Evolutionary conservation across 2,113 vertebrate genomes (phyloP).

Genomic region (Cochlearius cochlearius): DNA sequence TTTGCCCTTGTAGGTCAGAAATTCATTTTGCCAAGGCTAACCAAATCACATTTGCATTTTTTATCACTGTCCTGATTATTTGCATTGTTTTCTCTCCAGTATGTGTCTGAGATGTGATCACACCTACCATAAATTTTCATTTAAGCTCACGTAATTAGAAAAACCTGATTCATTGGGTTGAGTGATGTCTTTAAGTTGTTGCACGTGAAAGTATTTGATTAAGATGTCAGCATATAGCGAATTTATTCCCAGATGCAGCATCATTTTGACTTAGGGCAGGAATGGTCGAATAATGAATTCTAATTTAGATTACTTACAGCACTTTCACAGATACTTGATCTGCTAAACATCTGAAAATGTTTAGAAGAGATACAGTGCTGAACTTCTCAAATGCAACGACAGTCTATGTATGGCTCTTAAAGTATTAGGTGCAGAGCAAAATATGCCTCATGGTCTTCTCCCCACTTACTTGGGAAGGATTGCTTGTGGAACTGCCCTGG

Average conservation of each 20-base stretch:
- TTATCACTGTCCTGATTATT: background rate
- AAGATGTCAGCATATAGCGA: background rate
- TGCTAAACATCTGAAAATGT: slow-evolving; percentile 20
- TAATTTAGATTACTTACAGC: slow-evolving; percentile 17
- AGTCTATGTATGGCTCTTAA: background rate
- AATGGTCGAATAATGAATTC: slow-evolving; percentile 16
- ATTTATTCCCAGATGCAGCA: slow-evolving; percentile 22
- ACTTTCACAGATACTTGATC: background rate
- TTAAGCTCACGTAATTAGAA: slow-evolving; percentile 34
- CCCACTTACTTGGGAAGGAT: background rate
- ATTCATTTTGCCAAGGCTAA: background rate
- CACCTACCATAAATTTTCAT: slow-evolving; percentile 16
- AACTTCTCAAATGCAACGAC: background rate
- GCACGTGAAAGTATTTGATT: background rate
- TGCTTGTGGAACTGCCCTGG: slow-evolving; percentile 15
- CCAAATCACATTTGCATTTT: slow-evolving; percentile 8
- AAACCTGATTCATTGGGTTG: background rate
- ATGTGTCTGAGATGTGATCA: background rate
- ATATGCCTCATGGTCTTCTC: background rate
- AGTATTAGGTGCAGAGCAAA: background rate
- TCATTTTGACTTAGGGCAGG: background rate
- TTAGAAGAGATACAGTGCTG: background rate
- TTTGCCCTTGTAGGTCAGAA: background rate
- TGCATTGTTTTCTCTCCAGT: background rate
- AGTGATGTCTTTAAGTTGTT: background rate